Conservation (phyloP, 2,888 invertebrate genomes). For the Folsomia candida region DNA sequence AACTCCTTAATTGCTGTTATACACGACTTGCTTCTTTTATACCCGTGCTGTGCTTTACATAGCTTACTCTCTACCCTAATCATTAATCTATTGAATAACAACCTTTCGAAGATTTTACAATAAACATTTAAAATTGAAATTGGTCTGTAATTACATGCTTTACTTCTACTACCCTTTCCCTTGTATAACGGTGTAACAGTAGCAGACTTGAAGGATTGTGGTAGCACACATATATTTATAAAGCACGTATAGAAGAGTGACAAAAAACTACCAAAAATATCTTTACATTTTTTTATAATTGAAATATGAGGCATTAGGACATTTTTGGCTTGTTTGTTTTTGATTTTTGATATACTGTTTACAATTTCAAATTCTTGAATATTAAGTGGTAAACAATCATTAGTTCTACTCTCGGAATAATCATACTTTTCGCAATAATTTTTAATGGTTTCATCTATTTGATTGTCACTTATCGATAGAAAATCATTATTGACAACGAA, state of each 20-base stretch:
- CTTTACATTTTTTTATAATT: constrained; percentile 9
- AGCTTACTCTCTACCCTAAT: constrained; percentile 19
- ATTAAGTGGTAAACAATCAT: not conserved
- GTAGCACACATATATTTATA: not conserved
- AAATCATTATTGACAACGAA: not conserved
- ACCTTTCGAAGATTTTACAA: too few relatives aligned
- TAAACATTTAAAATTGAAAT: too few relatives aligned
- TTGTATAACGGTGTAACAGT: constrained; percentile 25
- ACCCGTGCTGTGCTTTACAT: constrained; percentile 43
- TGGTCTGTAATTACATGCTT: constrained; percentile 36
- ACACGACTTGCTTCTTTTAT: constrained; percentile 40
- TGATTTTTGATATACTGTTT: constrained; percentile 5
- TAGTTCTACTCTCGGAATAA: not conserved
- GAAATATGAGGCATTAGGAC: not conserved
- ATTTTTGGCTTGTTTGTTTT: too few relatives aligned
- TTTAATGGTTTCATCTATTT: not conserved
- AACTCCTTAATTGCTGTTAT: constrained; percentile 34
- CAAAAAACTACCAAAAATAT: not conserved
- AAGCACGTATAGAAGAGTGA: constrained; percentile 11
- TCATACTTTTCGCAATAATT: not conserved
- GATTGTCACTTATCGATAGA: too few relatives aligned
- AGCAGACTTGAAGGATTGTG: constrained; percentile 20
- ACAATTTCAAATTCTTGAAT: not conserved
- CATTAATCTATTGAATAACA: constrained; percentile 19
- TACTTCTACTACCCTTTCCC: constrained; percentile 27